Base-by-base conservation (phyloP, 2,113 vertebrate species). In the Polypterus senegalus region DNA sequence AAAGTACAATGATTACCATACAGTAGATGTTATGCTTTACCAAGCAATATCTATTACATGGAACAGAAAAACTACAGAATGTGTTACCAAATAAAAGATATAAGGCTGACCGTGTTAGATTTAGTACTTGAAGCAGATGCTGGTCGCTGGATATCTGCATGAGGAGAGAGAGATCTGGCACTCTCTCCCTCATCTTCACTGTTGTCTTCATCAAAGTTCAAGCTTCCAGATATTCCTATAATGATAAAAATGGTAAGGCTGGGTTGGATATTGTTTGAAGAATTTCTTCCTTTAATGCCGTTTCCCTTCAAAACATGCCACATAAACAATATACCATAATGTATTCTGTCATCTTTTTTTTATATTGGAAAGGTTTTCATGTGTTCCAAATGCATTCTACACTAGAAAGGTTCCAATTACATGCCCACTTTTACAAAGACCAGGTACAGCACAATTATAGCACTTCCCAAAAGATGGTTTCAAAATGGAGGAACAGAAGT, bases 151-250 rank as follows among this genome's bases (percentile, higher is more conserved):
- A 74, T 62, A 63, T 90, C 89, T 5, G 80, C 66, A 55, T 63
- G 63, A 0, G 77, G 74, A 2, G 87, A 89, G 60, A 70, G 74
- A 53, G 86, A 84, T n/a, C 69, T 63, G 0, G 73, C 67, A 64
- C 48, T 74, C 27, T 70, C 80, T 47, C 76, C 76, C 7, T 89
- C 87, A n/a, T 79, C 78, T 8, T 90, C 91, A 3, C 86, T 86
- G 56, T 83, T 78, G 62, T 83, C 86, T 46, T 98, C 94, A 63
- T 98, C 95, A 49, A 94, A 98, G 81, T 94, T 93, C 84, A 98
- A 76, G 61, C 90, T 97, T 68, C 75, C 88, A 3, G 86, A 91
- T 74, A 97, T 88, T 59, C 93, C 95, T 97, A 75, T 66, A 46
- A 52, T 48, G 7, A 59, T 45, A 27, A 27, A 27, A 73, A 62